Evolutionary conservation across 2,113 vertebrate genomes (phyloP).

Genomic region (Alligator sinensis): DNA sequence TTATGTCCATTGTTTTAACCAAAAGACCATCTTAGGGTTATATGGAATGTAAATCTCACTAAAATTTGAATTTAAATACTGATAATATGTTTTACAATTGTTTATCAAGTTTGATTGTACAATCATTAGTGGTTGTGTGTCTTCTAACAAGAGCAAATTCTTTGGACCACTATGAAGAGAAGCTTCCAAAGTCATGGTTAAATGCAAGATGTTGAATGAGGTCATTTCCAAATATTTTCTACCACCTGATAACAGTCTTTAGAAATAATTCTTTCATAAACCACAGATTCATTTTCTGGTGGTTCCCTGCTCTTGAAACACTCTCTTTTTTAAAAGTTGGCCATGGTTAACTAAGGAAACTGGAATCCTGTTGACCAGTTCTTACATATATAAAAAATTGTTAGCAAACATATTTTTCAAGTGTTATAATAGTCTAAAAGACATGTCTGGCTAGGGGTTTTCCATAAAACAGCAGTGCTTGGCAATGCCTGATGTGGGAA

Average conservation of each 20-base stretch:
- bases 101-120: neutral
- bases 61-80: neutral
- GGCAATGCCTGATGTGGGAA: conserved; percentile 53
- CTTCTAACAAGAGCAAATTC: neutral
- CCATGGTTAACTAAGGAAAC: neutral
- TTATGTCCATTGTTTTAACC: neutral
- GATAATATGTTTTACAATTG: neutral
- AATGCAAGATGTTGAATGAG: neutral
- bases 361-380: neutral
- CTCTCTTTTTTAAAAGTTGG: conserved; percentile 7
- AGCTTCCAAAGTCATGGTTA: neutral
- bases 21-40: neutral
- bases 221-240: neutral
- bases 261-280: conserved; percentile 17
- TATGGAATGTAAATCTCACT: neutral
- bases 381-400: neutral
- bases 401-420: conserved; percentile 46
- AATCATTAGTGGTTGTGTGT: neutral
- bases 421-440: conserved; percentile 35
- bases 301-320: neutral
- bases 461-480: conserved; percentile 22
- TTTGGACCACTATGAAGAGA: neutral
- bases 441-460: conserved; percentile 4
- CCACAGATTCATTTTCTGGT: neutral
- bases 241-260: conserved; percentile 21